Conservation (phyloP, 2,113 vertebrate species). For the Rhinogobius similis region DNA sequence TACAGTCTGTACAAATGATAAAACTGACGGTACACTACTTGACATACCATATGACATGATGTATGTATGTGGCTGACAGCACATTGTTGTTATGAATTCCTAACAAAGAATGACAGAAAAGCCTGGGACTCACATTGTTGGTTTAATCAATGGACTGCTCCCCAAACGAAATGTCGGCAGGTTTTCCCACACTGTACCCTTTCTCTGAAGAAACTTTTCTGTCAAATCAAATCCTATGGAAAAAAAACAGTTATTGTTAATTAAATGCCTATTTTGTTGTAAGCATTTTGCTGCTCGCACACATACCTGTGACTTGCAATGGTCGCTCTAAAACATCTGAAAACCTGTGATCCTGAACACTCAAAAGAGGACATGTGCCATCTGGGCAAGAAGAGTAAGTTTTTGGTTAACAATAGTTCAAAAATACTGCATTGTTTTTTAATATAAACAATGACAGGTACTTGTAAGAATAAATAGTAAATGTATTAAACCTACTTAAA, state of each 20-base stretch:
- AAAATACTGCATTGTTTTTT: too few relatives aligned
- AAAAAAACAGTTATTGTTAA: conserved; percentile 13
- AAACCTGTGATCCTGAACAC: conserved; percentile 72
- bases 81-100: background rate
- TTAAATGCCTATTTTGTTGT: background rate
- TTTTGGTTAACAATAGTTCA: background rate
- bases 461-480: too few relatives aligned
- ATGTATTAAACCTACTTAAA: background rate
- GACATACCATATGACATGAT: background rate
- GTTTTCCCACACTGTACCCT: conserved; percentile 80
- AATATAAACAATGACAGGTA: background rate
- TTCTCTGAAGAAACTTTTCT: conserved; percentile 88
- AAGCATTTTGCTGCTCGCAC: background rate
- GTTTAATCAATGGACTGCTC: conserved; percentile 85
- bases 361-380: conserved; percentile 81
- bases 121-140: conserved; percentile 80
- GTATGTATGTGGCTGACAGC: background rate
- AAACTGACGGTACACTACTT: background rate
- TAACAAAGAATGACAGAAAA: background rate
- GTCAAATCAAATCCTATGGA: conserved; percentile 90
- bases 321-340: conserved; percentile 72
- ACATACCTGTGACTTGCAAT: conserved; percentile 82
- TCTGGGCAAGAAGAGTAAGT: conserved; percentile 52
- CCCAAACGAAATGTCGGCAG: conserved; percentile 88
- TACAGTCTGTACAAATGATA: background rate